These are phyloP conservation scores for Pyrgilauda ruficollis DNA, from an alignment of 2,113 vertebrate species.

Conservation along the genomic window DNA sequence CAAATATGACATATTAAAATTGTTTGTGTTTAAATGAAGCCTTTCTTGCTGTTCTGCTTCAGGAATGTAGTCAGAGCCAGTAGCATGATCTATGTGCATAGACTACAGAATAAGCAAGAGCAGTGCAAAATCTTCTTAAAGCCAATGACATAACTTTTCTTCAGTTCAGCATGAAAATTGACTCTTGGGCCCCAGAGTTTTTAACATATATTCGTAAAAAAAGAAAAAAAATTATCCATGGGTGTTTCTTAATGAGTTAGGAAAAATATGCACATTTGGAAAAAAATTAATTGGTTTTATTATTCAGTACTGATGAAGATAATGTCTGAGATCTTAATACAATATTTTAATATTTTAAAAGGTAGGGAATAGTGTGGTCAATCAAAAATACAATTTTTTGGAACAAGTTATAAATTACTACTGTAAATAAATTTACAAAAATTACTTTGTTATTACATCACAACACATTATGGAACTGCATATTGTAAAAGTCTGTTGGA, in stretches of 20 bases:
- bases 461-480: not conserved
- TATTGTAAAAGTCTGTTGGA: not conserved
- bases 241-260: not conserved
- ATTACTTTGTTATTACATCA: not conserved
- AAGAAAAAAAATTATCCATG: not conserved
- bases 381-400: not conserved
- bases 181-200: not conserved
- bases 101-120: not conserved
- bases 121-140: not conserved
- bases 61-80: not conserved
- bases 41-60: not conserved
- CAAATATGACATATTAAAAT: not conserved
- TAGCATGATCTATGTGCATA: not conserved
- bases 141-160: not conserved
- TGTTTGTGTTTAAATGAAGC: not conserved
- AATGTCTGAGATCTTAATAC: not conserved
- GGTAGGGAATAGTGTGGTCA: not conserved
- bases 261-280: not conserved
- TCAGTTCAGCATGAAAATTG: not conserved
- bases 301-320: not conserved
- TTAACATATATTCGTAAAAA: not conserved
- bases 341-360: not conserved
- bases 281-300: not conserved
- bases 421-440: not conserved
- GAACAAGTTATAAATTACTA: not conserved